Evolutionary conservation across 2,113 vertebrate species (phyloP).

Genomic region (Microcebus griseorufus): DNA sequence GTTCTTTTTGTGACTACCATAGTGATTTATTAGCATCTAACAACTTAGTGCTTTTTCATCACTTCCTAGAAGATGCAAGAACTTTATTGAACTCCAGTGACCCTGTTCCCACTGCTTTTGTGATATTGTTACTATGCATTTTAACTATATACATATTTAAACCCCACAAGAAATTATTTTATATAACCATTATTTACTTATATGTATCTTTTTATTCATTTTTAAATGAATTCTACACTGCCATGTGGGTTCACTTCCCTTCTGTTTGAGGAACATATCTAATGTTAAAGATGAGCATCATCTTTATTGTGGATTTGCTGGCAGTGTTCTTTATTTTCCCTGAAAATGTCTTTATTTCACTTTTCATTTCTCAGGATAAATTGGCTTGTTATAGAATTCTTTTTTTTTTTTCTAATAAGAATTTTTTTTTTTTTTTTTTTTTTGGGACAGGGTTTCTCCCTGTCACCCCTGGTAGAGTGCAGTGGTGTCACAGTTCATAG

Average conservation of each 20-base stretch:
- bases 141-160: not conserved
- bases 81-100: not conserved
- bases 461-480: no score
- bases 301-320: not conserved
- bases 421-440: no score
- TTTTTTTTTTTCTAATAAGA: no score
- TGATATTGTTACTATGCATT: not conserved
- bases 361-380: not conserved
- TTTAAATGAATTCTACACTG: not conserved
- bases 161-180: not conserved
- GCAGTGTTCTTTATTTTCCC: not conserved
- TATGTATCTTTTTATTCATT: not conserved
- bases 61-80: not conserved
- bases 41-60: not conserved
- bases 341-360: not conserved
- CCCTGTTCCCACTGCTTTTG: not conserved
- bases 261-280: not conserved
- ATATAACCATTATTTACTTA: not conserved
- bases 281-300: not conserved
- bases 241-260: not conserved
- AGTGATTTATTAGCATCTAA: not conserved
- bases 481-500: no score
- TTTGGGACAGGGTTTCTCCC: no score
- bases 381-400: no score
- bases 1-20: not conserved